phyloP scores from a whole-genome alignment of 2,888 invertebrate species.

The Aporophyla lueneburgensis region DNA sequence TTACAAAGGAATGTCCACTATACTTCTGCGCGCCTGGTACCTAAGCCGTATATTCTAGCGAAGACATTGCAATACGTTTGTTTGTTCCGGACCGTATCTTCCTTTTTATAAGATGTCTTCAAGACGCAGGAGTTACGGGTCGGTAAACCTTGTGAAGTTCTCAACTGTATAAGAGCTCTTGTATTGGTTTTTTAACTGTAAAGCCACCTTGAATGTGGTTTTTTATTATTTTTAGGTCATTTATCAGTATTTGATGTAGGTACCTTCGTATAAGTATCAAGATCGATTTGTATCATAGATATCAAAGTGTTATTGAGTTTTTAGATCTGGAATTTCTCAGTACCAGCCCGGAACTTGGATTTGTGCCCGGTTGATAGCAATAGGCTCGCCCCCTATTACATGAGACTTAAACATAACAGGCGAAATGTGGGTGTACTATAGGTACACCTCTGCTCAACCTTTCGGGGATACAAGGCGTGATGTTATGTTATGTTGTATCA shows the following conservation, averaged over 20 bases:
- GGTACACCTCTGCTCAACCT: too few species aligned
- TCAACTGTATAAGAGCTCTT: constrained; percentile 72
- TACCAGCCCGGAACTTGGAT: too few species aligned
- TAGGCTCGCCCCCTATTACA: too few species aligned
- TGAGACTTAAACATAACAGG: too few species aligned
- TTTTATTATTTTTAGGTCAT: neutral
- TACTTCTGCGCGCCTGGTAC: constrained; percentile 74
- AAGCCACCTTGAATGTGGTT: neutral
- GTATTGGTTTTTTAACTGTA: constrained; percentile 67
- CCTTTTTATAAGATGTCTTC: constrained; percentile 83
- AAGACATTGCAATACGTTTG: constrained; percentile 83
- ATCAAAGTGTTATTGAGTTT: too few species aligned
- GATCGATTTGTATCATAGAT: neutral
- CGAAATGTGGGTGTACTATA: too few species aligned
- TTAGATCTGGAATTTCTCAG: too few species aligned
- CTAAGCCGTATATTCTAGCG: constrained; percentile 78
- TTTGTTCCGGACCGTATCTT: constrained; percentile 84
- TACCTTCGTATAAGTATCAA: neutral
- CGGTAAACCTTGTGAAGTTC: constrained; percentile 78
- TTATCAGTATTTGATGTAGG: neutral
- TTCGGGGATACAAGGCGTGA: too few species aligned
- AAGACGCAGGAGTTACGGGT: constrained; percentile 78
- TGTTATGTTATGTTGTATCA: too few species aligned
- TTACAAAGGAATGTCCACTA: constrained; percentile 72
- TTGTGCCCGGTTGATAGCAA: too few species aligned